Percentiles rank a stretch among this genome's conserved stretches.
phyloP scores from a whole-genome alignment of 2,888 invertebrate genomes.

The Bedellia somnulentella region DNA sequence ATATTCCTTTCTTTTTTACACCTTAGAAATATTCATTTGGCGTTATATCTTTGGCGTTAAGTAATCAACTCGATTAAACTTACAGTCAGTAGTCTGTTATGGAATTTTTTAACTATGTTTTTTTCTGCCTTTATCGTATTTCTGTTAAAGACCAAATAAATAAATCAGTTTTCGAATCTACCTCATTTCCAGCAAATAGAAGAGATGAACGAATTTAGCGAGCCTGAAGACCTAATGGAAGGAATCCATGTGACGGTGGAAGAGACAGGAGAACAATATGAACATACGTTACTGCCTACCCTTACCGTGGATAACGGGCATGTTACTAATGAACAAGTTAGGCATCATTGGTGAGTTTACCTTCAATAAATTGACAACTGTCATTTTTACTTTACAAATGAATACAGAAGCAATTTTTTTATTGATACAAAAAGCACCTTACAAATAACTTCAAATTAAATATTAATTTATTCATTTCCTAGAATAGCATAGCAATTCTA shows the following conservation, averaged over 20 bases:
- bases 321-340: constrained; percentile 36
- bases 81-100: neutral
- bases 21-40: too few species aligned
- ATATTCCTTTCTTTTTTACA: too few species aligned
- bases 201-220: constrained; percentile 77
- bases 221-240: constrained; percentile 84
- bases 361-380: too few species aligned
- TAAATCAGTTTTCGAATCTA: neutral
- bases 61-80: too few species aligned
- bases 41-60: neutral
- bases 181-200: constrained; percentile 26
- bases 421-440: too few species aligned
- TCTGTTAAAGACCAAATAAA: neutral
- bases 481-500: too few species aligned
- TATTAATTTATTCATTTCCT: too few species aligned
- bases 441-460: too few species aligned
- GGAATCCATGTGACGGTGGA: constrained; percentile 79
- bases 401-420: too few species aligned
- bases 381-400: too few species aligned
- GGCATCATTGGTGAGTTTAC: constrained; percentile 30
- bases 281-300: constrained; percentile 29
- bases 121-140: neutral
- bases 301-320: constrained; percentile 47
- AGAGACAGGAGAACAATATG: constrained; percentile 40
- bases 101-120: neutral